Base-by-base conservation (phyloP, 2,888 invertebrate species). In the Oxycera nigricornis region DNA sequence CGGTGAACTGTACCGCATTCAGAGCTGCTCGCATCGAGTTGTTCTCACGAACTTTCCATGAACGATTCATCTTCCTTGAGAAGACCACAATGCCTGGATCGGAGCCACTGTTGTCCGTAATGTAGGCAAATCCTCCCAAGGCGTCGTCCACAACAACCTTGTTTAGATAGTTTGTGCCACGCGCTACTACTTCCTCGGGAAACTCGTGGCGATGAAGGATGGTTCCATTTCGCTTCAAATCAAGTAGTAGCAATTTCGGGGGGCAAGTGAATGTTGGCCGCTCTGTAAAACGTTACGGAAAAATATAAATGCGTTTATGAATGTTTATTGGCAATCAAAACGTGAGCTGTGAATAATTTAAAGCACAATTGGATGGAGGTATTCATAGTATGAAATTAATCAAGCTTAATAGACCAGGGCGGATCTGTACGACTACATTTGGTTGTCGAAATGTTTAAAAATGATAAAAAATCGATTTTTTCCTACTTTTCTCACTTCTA, bases 11-110 rank as follows among this genome's bases (percentile, higher is more conserved):
- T 1, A 87, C 84, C 0, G 91, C 90, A 39, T 89, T 88, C 0
- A 86, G 80, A 65, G 88, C 88, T 0, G 90, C 89, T 65, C 84
- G 85, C 92, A 92, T 92, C 1, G 91, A 89, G 52, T 85, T 85
- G 2, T 84, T 81, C 79, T 92, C 91, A 1, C 90, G 88, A 72
- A 92, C 84, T 83, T 91, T 92, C 92, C 92, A 92, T 7, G 91
- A 88, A 73, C 88, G 88, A 78, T 89, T 88, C 78, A 91, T 88
- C 75, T 86, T 86, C 50, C 89, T 84, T 1, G 90, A 90, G 83
- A 90, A 93, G 7, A 93, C 91, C 74, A 93, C 90, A 74, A 93
- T 88, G 35, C 92, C 92, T 4, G 92, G 92, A 84, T 91, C 91
- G 0, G 85, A 85, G 1, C 87, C 88, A 80, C 90, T 89, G 80